A percentile compares a stretch with the other conserved stretches of the same genome.
phyloP scores from a whole-genome alignment of 2,113 vertebrate species.

The Apaloderma vittatum region DNA sequence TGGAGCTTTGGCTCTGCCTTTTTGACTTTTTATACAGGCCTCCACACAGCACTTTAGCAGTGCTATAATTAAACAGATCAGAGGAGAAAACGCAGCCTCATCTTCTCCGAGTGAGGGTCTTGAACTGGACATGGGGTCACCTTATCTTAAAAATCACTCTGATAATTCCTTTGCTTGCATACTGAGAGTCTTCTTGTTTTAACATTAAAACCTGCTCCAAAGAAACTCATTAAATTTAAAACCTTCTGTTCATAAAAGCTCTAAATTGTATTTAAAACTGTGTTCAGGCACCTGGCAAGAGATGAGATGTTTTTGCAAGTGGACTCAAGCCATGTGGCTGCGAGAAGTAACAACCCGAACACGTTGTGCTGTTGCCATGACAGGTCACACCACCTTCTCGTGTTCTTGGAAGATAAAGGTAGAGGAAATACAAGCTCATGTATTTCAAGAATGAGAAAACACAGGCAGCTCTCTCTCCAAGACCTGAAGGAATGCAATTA shows the following conservation, averaged over 20 bases:
- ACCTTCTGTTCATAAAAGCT: not conserved
- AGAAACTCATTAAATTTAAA: not conserved
- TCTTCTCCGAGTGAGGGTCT: not conserved
- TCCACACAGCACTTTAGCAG: not conserved
- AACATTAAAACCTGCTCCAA: not conserved
- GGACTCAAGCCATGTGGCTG: not conserved
- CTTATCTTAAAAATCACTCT: not conserved
- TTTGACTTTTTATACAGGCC: not conserved
- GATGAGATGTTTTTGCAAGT: slow-evolving; percentile 22
- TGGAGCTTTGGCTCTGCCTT: not conserved
- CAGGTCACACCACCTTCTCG: not conserved
- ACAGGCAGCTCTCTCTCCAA: not conserved
- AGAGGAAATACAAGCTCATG: not conserved
- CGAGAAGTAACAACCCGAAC: not conserved
- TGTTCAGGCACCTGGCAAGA: slow-evolving; percentile 35
- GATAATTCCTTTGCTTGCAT: not conserved
- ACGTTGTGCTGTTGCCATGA: not conserved
- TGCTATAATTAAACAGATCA: not conserved
- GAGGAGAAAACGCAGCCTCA: not conserved
- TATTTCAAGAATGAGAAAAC: not conserved
- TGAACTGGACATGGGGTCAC: not conserved
- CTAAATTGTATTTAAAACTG: not conserved
- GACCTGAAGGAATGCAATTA: not conserved
- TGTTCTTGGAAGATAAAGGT: slow-evolving; percentile 18
- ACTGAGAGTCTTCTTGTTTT: not conserved